Conservation (phyloP, 1,140 invertebrate genomes). For the Drosophila carrolli region DNA sequence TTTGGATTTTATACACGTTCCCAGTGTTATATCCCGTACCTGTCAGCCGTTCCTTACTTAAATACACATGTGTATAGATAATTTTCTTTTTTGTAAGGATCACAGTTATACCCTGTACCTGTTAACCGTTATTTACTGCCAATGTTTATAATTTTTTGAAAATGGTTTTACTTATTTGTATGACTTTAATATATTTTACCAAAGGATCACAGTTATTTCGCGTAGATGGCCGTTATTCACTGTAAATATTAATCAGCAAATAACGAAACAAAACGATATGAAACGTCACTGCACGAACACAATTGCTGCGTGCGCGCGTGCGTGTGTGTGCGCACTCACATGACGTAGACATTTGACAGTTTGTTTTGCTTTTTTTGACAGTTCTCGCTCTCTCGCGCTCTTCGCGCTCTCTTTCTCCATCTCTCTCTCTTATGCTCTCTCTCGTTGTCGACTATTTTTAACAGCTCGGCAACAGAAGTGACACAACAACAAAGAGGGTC, state of each 20-base stretch:
- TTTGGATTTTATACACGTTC: no score
- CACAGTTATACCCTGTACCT: background rate
- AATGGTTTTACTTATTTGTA: background rate
- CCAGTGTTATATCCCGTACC: background rate
- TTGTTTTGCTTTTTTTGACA: constrained; percentile 17
- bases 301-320: constrained; percentile 29
- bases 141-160: background rate
- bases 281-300: constrained; percentile 32
- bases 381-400: background rate
- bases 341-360: constrained; percentile 31
- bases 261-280: constrained; percentile 26
- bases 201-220: constrained; percentile 2
- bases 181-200: background rate
- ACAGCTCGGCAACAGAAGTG: constrained; percentile 34
- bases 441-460: constrained; percentile 34
- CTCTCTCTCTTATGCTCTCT: background rate
- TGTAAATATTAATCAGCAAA: constrained; percentile 28
- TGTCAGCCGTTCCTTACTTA: background rate
- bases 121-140: no score
- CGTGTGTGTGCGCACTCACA: constrained; percentile 33
- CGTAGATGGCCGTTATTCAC: constrained; percentile 8
- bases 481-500: constrained; percentile 14
- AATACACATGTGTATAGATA: background rate
- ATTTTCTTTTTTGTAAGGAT: background rate
- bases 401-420: background rate